Evolutionary conservation across 2,888 invertebrate genomes (phyloP).

Genomic region (Ennomos fuscantarius): DNA sequence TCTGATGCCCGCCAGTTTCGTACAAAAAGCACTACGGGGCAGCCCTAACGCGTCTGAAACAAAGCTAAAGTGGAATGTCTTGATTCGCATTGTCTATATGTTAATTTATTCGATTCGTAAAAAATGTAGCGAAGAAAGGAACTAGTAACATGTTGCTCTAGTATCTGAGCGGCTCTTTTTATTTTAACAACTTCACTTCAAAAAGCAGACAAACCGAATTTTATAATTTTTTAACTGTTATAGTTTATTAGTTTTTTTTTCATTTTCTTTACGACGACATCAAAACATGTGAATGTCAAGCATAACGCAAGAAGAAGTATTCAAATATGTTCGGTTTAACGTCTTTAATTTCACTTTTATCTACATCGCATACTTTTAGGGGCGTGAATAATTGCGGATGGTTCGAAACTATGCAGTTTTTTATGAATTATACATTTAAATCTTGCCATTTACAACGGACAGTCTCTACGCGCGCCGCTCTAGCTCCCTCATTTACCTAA

Average conservation of each 20-base stretch:
- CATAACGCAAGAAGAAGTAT: not conserved
- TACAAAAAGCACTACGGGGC: slow-evolving; percentile 3
- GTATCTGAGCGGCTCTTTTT: too few relatives aligned
- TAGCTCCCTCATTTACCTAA: slow-evolving; percentile 13
- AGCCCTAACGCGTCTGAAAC: slow-evolving; percentile 28
- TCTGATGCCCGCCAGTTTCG: not conserved
- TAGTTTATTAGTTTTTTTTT: too few relatives aligned
- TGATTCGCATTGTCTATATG: slow-evolving; percentile 36
- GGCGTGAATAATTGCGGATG: slow-evolving; percentile 9
- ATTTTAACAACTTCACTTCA: too few relatives aligned
- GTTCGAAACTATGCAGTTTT: slow-evolving; percentile 2
- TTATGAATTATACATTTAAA: slow-evolving; percentile 22
- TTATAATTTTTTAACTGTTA: too few relatives aligned
- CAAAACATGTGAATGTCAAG: too few relatives aligned
- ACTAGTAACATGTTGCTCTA: slow-evolving; percentile 2
- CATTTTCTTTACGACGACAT: too few relatives aligned
- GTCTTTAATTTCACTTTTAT: slow-evolving; percentile 24
- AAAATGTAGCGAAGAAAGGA: slow-evolving; percentile 19
- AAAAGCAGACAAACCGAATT: too few relatives aligned
- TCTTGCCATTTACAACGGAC: slow-evolving; percentile 11
- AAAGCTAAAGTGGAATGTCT: slow-evolving; percentile 26
- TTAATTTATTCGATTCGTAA: slow-evolving; percentile 34
- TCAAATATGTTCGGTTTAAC: slow-evolving; percentile 4
- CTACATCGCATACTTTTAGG: slow-evolving; percentile 6
- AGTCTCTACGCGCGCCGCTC: slow-evolving; percentile 1